Evolutionary conservation across 2,797 vertebrate species (phyloP).

Genomic region (Muscicapa comitata): DNA sequence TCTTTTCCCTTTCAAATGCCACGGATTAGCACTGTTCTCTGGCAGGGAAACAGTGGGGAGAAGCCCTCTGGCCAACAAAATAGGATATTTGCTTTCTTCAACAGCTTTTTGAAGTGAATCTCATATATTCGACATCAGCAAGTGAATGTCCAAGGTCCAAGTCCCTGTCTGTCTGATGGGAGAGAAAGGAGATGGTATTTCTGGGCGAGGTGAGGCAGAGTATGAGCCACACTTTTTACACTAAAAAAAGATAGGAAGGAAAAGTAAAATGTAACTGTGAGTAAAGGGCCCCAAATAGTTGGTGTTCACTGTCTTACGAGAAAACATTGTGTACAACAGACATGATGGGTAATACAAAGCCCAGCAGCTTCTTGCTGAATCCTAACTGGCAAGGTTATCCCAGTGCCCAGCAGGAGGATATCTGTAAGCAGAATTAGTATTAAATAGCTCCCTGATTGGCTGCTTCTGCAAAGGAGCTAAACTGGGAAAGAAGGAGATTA

Average conservation of each 20-base stretch:
- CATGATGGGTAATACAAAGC: not conserved
- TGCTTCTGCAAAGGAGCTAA: constrained; percentile 32
- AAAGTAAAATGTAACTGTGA: not conserved
- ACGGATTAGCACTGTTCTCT: not conserved
- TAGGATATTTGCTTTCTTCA: not conserved
- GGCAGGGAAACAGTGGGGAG: not conserved
- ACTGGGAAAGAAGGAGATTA: constrained; percentile 23
- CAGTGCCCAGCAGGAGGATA: not conserved
- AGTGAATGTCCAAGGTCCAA: not conserved
- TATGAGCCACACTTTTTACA: not conserved
- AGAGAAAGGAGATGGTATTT: not conserved
- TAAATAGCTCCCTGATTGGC: not conserved
- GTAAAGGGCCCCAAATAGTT: not conserved
- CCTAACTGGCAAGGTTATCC: not conserved
- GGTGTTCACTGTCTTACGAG: not conserved
- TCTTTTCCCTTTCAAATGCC: not conserved
- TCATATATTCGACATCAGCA: not conserved
- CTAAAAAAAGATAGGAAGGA: not conserved
- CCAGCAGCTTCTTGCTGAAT: not conserved
- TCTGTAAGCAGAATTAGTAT: constrained; percentile 32
- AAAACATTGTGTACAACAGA: not conserved
- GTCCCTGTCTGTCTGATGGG: fast-evolving
- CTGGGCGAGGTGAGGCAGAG: not conserved
- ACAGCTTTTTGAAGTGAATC: not conserved
- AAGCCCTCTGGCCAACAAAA: not conserved